These are phyloP conservation scores for Phaethon lepturus DNA, from an alignment of 2,113 vertebrate species.

Conservation along the genomic window DNA sequence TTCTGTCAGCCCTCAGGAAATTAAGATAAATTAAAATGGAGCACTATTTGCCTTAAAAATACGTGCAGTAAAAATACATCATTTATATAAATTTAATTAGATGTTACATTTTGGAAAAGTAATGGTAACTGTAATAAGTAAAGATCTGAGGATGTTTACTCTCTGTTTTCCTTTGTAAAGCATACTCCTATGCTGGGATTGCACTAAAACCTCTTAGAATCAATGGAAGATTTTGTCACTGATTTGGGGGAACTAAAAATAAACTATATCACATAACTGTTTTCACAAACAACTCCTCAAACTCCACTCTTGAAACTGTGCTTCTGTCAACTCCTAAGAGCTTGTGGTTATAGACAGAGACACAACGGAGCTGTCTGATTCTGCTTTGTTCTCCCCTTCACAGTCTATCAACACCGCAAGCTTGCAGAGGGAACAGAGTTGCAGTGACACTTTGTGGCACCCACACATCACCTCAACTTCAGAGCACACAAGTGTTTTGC, in stretches of 20 bases:
- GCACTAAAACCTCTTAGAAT: background rate
- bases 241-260: background rate
- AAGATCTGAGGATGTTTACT: background rate
- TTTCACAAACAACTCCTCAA: background rate
- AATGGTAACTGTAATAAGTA: background rate
- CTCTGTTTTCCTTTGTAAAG: background rate
- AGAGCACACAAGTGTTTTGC: background rate
- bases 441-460: background rate
- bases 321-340: background rate
- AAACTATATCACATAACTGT: background rate
- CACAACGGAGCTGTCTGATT: background rate
- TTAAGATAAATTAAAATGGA: background rate
- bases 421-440: background rate
- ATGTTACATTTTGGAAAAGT: background rate
- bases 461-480: background rate
- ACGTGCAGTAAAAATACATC: background rate
- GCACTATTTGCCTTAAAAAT: background rate
- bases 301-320: background rate
- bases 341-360: background rate
- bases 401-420: fast-evolving
- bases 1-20: background rate
- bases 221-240: background rate
- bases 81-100: background rate
- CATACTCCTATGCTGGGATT: background rate
- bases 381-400: background rate